Evolutionary conservation across 2,113 vertebrate species (phyloP).

Genomic region (Ailurus styani): DNA sequence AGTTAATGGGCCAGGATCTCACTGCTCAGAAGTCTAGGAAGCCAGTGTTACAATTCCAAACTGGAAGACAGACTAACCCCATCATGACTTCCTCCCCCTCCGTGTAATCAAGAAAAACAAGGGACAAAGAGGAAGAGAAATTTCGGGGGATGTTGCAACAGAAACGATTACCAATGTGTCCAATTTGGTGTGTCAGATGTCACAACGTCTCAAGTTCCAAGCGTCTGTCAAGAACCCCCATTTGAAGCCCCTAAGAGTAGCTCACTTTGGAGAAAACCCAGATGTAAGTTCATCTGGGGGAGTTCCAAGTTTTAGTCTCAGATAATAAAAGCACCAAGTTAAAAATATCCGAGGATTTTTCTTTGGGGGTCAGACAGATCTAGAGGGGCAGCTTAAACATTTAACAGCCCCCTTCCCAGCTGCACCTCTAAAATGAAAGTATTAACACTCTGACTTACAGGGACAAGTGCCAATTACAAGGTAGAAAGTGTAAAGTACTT

Average conservation of each 20-base stretch:
- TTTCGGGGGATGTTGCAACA: background rate
- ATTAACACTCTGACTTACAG: background rate
- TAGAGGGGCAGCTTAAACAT: background rate
- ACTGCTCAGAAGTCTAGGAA: background rate
- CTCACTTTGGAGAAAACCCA: background rate
- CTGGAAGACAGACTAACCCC: background rate
- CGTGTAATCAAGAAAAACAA: background rate
- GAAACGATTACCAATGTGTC: background rate
- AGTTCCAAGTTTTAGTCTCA: background rate
- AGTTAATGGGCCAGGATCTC: background rate
- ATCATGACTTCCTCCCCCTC: background rate
- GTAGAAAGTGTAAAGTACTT: background rate
- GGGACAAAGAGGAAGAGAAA: background rate
- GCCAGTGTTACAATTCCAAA: background rate
- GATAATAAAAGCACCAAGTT: background rate
- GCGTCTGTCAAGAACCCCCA: background rate
- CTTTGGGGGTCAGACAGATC: background rate
- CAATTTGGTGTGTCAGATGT: background rate
- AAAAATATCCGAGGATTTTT: background rate
- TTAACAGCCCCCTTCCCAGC: background rate
- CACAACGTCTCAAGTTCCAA: background rate
- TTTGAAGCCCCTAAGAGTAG: background rate
- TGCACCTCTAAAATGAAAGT: background rate
- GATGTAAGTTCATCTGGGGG: background rate
- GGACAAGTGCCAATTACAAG: background rate